phyloP scores from a whole-genome alignment of 1,140 invertebrate genomes.

The Laodelphax striatellus region DNA sequence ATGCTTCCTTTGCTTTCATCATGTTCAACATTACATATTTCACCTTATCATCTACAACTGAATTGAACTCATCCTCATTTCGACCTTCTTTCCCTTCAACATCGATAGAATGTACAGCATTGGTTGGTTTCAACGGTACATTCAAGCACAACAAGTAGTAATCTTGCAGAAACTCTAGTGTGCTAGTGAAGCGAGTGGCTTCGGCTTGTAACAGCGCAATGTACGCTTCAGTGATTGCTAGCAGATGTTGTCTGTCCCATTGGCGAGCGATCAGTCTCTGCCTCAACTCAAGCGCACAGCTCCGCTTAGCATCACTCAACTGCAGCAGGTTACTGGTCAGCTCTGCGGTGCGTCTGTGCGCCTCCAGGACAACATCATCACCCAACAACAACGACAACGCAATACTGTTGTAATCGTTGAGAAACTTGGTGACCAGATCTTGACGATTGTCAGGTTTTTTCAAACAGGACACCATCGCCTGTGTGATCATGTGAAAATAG shows the following conservation, averaged over 20 bases:
- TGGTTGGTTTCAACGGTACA: too few relatives aligned
- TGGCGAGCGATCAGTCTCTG: neutral
- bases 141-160: neutral
- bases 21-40: too few relatives aligned
- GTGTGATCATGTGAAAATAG: neutral
- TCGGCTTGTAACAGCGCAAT: neutral
- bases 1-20: too few relatives aligned
- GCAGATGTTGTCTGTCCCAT: neutral
- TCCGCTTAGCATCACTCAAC: neutral
- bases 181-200: neutral
- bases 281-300: neutral
- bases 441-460: neutral
- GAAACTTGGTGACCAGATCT: neutral
- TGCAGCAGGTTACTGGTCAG: neutral
- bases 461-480: neutral
- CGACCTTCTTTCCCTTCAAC: neutral
- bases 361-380: neutral
- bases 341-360: neutral
- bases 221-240: neutral
- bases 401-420: neutral
- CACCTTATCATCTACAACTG: too few relatives aligned
- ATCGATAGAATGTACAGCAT: constrained; percentile 2
- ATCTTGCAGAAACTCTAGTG: neutral
- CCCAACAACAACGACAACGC: neutral
- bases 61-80: too few relatives aligned